Conservation (phyloP, 2,888 invertebrate species). For the Lithophane leautieri region DNA sequence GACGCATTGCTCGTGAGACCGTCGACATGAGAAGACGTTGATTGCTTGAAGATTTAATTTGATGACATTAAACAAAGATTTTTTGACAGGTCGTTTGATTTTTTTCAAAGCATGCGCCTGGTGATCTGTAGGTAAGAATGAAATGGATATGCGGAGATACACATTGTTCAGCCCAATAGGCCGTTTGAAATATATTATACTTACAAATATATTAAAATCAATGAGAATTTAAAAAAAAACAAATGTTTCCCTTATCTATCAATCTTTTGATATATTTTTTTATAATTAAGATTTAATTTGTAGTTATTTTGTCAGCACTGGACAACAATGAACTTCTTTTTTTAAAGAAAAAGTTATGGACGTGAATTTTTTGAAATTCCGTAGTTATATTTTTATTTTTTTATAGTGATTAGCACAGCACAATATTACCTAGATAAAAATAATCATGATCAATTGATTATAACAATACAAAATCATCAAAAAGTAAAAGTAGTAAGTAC, state of each 20-base stretch:
- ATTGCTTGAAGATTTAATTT: not conserved
- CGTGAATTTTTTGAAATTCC: too few species aligned
- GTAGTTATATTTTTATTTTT: not conserved
- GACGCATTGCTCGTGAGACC: conserved; percentile 76
- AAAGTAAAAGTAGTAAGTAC: not conserved
- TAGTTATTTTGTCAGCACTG: not conserved
- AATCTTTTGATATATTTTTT: not conserved
- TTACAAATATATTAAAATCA: too few species aligned
- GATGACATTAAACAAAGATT: not conserved
- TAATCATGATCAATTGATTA: too few species aligned
- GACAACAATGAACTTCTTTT: too few species aligned
- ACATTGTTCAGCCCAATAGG: not conserved
- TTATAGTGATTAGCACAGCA: not conserved
- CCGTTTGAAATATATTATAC: too few species aligned
- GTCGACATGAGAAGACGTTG: conserved; percentile 68
- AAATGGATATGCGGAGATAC: not conserved
- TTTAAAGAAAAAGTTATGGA: too few species aligned
- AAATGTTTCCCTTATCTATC: too few species aligned
- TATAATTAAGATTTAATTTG: not conserved
- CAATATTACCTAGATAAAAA: not conserved
- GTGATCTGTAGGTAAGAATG: not conserved
- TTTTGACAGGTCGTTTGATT: not conserved
- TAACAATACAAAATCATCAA: not conserved
- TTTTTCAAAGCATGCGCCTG: not conserved
- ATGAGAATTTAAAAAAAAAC: not conserved